A percentile compares a stretch with the other conserved stretches of the same genome.
Evolutionary conservation across 2,888 invertebrate genomes (phyloP).

Genomic region (Agrochola lota): DNA sequence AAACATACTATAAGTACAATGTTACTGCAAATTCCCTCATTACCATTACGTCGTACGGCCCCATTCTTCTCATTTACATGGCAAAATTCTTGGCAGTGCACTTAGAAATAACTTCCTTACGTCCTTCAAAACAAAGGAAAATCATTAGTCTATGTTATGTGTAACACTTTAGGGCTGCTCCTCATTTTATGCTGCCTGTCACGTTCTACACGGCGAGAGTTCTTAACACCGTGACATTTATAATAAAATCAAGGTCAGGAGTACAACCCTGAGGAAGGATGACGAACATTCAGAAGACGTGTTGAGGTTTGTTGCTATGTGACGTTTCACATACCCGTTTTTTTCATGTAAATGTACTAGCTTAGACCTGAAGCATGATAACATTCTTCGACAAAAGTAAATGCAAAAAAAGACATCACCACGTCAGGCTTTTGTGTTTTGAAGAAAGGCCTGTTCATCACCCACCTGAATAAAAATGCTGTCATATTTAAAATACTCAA

Average conservation of each 20-base stretch:
- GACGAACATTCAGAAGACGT: slow-evolving; percentile 16
- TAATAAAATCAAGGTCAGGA: slow-evolving; percentile 58
- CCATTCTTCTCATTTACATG: slow-evolving; percentile 47
- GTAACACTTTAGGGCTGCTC: slow-evolving; percentile 8
- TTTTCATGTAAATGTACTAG: no score
- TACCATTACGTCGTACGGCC: slow-evolving; percentile 31
- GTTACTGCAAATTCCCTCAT: slow-evolving; percentile 43
- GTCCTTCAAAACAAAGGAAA: slow-evolving; percentile 40
- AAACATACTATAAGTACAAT: slow-evolving; percentile 47
- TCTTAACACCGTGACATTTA: slow-evolving; percentile 51
- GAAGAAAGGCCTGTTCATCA: background rate
- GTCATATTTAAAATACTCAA: no score
- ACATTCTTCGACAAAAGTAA: no score
- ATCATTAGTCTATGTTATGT: slow-evolving; percentile 35
- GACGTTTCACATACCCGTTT: no score
- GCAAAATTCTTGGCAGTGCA: slow-evolving; percentile 51
- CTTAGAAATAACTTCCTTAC: slow-evolving; percentile 21
- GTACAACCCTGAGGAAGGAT: background rate
- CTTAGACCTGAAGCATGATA: no score
- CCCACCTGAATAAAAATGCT: no score
- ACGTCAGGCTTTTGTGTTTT: no score
- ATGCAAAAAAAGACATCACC: no score
- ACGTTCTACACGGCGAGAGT: slow-evolving; percentile 41
- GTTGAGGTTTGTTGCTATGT: background rate
- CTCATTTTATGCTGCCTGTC: slow-evolving; percentile 43